Evolutionary conservation across 1,140 invertebrate genomes (phyloP).

Genomic region (Danaus plexippus): DNA sequence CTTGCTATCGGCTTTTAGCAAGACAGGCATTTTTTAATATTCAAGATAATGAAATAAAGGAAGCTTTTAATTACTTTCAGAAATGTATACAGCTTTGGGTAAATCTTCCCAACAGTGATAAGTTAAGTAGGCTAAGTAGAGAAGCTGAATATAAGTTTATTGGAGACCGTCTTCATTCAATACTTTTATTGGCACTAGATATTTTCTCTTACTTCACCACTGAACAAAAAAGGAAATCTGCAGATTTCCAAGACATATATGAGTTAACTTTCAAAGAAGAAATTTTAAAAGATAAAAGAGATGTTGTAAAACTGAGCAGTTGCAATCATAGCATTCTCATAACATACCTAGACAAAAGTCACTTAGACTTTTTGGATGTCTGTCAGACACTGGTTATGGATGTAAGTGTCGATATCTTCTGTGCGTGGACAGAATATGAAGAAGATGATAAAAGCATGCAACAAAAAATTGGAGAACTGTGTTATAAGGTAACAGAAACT

Average conservation of each 20-base stretch:
- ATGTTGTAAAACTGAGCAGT: conserved; percentile 22
- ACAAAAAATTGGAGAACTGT: conserved; percentile 45
- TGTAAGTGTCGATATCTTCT: conserved; percentile 59
- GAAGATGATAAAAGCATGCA: conserved; percentile 50
- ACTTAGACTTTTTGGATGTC: conserved; percentile 39
- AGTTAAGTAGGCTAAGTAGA: conserved; percentile 34
- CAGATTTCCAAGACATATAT: conserved; percentile 34
- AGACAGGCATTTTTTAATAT: conserved; percentile 41
- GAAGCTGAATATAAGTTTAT: conserved; percentile 49
- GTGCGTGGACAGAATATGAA: conserved; percentile 64
- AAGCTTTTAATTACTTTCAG: conserved; percentile 38
- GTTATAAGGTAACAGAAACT: conserved; percentile 34
- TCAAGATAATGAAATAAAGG: conserved; percentile 26
- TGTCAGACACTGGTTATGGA: conserved; percentile 48
- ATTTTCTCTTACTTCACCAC: conserved; percentile 33
- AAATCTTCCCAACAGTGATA: conserved; percentile 43
- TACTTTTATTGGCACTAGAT: conserved; percentile 32
- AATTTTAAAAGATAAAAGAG: conserved; percentile 17
- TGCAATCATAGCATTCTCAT: conserved; percentile 28
- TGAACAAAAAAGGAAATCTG: conserved; percentile 26
- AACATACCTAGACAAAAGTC: conserved; percentile 38
- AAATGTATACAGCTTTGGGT: conserved; percentile 43
- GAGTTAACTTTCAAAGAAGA: conserved; percentile 38
- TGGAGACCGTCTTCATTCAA: conserved; percentile 36
- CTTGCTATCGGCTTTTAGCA: conserved; percentile 41